phyloP scores from a whole-genome alignment of 2,113 vertebrate species.

The Chamaetylas fuelleborni region DNA sequence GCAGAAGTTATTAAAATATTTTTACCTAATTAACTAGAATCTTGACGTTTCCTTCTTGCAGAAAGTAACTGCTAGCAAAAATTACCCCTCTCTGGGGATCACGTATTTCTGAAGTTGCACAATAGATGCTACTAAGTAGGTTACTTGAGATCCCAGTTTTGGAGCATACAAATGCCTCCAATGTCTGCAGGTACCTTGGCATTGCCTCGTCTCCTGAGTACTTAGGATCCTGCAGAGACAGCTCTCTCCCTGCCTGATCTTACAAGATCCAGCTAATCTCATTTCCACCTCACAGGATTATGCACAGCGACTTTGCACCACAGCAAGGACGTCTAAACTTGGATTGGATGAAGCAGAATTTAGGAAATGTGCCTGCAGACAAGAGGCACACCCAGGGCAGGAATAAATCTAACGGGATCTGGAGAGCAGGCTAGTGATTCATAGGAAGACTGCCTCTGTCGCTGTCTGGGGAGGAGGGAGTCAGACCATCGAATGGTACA shows the following conservation, averaged over 20 bases:
- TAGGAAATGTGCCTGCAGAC: background rate
- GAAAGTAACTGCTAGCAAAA: background rate
- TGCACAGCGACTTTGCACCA: background rate
- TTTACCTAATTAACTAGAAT: background rate
- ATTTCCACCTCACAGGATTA: background rate
- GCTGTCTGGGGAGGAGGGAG: background rate
- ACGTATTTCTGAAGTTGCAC: background rate
- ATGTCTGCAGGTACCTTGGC: background rate
- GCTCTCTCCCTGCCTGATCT: background rate
- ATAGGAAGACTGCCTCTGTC: background rate
- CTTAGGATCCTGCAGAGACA: background rate
- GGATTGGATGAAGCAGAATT: background rate
- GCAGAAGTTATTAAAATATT: background rate
- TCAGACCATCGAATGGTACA: accelerated
- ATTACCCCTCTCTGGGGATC: background rate
- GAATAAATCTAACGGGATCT: background rate
- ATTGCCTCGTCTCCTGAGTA: background rate
- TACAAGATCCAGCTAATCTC: background rate
- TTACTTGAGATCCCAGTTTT: background rate
- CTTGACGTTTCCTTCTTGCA: background rate
- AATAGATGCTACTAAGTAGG: background rate
- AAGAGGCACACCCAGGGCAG: background rate
- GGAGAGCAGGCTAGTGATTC: constrained; percentile 30
- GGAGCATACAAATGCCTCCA: background rate
- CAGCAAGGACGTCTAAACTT: background rate